Base-by-base conservation (phyloP, 2,888 invertebrate genomes). In the Gnatocerus cornutus region DNA sequence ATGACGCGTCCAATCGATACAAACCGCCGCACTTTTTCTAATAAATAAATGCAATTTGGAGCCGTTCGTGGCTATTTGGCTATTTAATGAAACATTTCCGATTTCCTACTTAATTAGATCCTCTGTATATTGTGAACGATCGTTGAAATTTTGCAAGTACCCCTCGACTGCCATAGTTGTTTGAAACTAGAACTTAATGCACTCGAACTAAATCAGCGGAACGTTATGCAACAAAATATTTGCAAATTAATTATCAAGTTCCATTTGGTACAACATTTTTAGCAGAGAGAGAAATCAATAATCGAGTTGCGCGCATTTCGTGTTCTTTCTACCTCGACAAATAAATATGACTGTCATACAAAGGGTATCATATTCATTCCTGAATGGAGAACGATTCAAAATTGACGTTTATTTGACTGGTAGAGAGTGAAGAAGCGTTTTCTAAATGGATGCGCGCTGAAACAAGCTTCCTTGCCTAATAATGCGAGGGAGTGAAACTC, bases 401-500 rank as follows among this genome's bases (percentile, higher is more conserved):
- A 76, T 75, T 76, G 77, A 76, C 76, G 67, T 78, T 77, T 76
- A 78, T 78, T 77, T 74, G 75, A 76, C 71, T 73, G 72, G 58
- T 65, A 69, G 68, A 73, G 64, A 74, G 74, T 45, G 37, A 68
- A 50, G 61, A 74, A 69, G 69, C 70, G 72, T 68, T 73, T 74
- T 76, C 73, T 72, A 74, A 75, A 75, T 74, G 75, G 73, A 74
- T 74, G 76, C 76, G 68, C 71, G 56, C 63, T 67, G 74, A 74
- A 76, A 74, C 73, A 75, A 76, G 72, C 73, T 73, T 71, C 70
- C 45, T 71, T 63, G 64, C 58, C 71, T 71, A 73, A 73, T 71
- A 72, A 71, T 70, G 59, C 55, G 33, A 52, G 63, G 46, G 39
- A 69, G 61, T 68, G 70, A 56, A 65, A 64, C 67, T 72, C 71